Base-by-base conservation (phyloP, 2,888 invertebrate genomes). In the Cerastis leucographa region DNA sequence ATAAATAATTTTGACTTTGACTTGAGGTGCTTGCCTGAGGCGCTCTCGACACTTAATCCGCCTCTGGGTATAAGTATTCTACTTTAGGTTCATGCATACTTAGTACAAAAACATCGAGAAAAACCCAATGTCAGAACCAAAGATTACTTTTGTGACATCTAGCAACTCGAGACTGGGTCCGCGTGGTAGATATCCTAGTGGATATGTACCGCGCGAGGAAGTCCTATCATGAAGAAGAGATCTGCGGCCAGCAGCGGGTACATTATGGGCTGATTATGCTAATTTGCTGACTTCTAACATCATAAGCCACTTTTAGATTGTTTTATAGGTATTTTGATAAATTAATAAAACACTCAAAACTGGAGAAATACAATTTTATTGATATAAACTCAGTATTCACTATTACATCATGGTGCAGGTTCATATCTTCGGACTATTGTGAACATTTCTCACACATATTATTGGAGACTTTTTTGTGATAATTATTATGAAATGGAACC, bases 361-460 rank as follows among this genome's bases (percentile, higher is more conserved):
- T 79, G 74, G 66, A 78, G 83, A 80, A 87, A 85, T 79, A 87
- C 74, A 83, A 79, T 79, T 86, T 86, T 86, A 86, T 85, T 86
- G 83, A 73, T 85, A 78, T 62, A 79, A 71, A 75, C 70, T 70
- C 51, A 74, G 51, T 73, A 74, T 72, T 14, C n/a, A 72, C 65
- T 65, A 79, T 79, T n/a, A 62, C 67, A 62, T 66, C 17, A 29
- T 61, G 66, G 61, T 77, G 66, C 35, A 78, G 25, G 49, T 29
- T 29, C 40, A 79, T 65, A 46, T 49, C 46, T 65, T 69, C 40
- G 40, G 35, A 46, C 29, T 68, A 56, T 83, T 44, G 7, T 44
- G 29, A 71, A 68, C 35, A 42, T 65, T 42, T 17, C 51, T 59
- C 59, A 66, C 56, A 40, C n/a, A 61, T 61, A 42, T 7, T 65